These are phyloP conservation scores for Hydriomena furcata DNA, from an alignment of 2,888 invertebrate species.

Conservation along the genomic window DNA sequence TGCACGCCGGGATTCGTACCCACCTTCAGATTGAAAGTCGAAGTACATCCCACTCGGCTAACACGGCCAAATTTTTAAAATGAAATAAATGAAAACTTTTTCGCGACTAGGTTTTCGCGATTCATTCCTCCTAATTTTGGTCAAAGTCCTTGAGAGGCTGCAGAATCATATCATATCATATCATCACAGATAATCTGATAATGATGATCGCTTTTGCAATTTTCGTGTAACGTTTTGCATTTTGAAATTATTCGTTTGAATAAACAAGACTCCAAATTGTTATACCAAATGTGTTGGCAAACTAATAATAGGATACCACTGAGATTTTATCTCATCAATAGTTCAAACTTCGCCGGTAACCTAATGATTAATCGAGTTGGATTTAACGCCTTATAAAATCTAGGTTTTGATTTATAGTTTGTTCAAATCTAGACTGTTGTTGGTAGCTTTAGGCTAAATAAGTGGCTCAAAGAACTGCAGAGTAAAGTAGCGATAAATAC, in stretches of 20 bases:
- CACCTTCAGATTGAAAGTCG: no score
- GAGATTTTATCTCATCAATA: slow-evolving; percentile 39
- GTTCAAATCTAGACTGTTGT: slow-evolving; percentile 4
- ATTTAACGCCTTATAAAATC: slow-evolving; percentile 22
- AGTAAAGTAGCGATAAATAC: no score
- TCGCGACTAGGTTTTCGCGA: no score
- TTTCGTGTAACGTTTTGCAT: background rate
- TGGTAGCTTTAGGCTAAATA: background rate
- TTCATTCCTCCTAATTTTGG: no score
- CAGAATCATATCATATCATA: no score
- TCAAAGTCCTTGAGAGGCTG: no score
- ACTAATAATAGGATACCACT: slow-evolving; percentile 36
- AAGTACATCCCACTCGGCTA: no score
- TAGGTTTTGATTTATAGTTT: slow-evolving; percentile 17
- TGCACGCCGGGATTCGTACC: no score
- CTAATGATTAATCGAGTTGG: slow-evolving; percentile 36
- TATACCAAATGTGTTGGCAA: slow-evolving; percentile 21
- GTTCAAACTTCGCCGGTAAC: slow-evolving; percentile 36
- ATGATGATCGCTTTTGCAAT: background rate
- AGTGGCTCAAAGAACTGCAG: no score
- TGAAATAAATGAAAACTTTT: no score
- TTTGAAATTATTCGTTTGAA: slow-evolving; percentile 12
- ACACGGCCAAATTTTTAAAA: no score
- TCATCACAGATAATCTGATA: no score
- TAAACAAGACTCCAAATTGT: slow-evolving; percentile 7